Evolutionary conservation across 2,888 invertebrate species (phyloP), one percentile per base, ranked within the genome.

Genomic region (Magallana nippona): DNA sequence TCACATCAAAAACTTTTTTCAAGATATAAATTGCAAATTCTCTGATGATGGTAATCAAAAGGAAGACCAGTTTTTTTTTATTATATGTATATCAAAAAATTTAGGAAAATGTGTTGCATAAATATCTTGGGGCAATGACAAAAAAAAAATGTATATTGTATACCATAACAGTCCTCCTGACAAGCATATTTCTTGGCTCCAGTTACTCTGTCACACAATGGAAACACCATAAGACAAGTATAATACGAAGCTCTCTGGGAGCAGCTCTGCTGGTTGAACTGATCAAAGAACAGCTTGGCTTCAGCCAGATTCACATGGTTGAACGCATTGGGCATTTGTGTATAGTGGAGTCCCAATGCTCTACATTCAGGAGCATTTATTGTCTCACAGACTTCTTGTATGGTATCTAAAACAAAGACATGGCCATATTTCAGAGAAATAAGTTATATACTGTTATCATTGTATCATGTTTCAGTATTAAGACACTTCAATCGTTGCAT

Each of bases 221-320:
- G 89, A 27, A 89, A 89, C 1, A 89, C 57, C 71, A 87, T 79
- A 19, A 79, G 71, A 78, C 89, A 89, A 13, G 85, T 27, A 79
- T 86, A 89, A 82, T 87, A 87, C 27, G 86, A 78, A n/a, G 87
- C 85, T 17, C 81, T 84, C 2, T 79, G n/a, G 17, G 87, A 85
- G 55, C 89, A 89, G 11, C 86, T 85, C 13, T 71, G 22, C 8
- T 83, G 78, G 0, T 86, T 86, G 10, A 83, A 77, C 17, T 82
- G 82, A 60, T 86, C 83, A 79, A 81, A 85, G 58, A 57, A 77
- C 1, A 17, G 11, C 3, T 55, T 71, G 11, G 82, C 82, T n/a
- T 10, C 11, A 11, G n/a, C 27, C 2, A 55, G 55, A 19, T 63
- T 11, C 10, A 10, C 1, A 32, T 82, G 82, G 19, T 22, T 15